These are phyloP conservation scores for Glaucidium brasilianum DNA, from an alignment of 2,113 vertebrate genomes.

Conservation along the genomic window DNA sequence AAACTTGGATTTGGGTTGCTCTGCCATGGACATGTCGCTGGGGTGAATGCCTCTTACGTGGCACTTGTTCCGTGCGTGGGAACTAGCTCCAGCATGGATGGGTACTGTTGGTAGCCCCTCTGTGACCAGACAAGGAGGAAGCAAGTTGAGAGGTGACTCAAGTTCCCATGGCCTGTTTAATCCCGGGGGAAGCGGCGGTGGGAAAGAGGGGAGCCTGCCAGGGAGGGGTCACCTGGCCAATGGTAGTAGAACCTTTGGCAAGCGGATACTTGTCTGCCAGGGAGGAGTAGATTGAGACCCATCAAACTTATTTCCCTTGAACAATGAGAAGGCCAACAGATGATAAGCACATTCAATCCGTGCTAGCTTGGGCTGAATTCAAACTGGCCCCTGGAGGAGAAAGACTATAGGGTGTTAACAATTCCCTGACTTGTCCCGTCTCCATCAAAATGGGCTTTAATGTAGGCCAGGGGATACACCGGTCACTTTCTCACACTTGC, in stretches of 20 bases:
- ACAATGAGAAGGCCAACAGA: background rate
- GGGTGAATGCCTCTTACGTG: background rate
- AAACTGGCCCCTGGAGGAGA: background rate
- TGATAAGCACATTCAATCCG: background rate
- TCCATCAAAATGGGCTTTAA: background rate
- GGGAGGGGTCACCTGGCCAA: background rate
- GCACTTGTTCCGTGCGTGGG: background rate
- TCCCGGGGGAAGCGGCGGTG: background rate
- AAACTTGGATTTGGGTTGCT: background rate
- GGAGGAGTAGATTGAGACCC: background rate
- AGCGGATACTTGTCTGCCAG: background rate
- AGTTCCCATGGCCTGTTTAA: constrained; percentile 23
- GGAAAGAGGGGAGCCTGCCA: constrained; percentile 28
- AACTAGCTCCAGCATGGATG: background rate
- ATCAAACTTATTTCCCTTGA: background rate
- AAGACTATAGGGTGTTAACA: background rate
- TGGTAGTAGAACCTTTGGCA: background rate
- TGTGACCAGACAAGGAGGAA: background rate
- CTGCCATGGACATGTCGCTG: accelerated
- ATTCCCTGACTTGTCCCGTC: background rate
- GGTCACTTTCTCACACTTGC: constrained; percentile 54
- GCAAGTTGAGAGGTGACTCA: background rate
- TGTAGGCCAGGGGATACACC: background rate
- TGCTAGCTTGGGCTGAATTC: background rate
- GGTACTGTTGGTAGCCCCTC: accelerated